These are phyloP conservation scores for Cyanocitta stelleri DNA, from an alignment of 2,113 vertebrate genomes.

Conservation along the genomic window DNA sequence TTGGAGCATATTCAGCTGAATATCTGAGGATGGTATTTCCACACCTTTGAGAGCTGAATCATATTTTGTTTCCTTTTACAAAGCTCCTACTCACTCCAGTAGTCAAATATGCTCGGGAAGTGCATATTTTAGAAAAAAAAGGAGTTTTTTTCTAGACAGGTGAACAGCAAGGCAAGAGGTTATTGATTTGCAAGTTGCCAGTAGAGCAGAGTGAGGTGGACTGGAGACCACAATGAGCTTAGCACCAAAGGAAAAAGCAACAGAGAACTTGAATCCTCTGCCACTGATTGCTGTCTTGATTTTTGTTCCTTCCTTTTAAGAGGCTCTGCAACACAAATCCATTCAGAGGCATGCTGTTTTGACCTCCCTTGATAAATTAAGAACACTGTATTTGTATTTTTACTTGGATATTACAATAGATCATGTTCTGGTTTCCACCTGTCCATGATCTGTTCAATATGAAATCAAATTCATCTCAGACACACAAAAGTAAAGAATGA, in stretches of 20 bases:
- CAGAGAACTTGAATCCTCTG: not conserved
- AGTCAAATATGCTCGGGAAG: not conserved
- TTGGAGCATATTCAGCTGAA: not conserved
- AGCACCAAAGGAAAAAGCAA: not conserved
- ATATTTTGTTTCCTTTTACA: not conserved
- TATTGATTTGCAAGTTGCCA: not conserved
- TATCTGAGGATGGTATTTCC: not conserved
- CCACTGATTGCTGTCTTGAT: not conserved
- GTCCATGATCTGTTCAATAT: not conserved
- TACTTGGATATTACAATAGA: not conserved
- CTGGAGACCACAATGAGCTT: not conserved
- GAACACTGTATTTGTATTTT: not conserved
- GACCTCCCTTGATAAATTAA: not conserved
- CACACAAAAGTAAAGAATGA: not conserved
- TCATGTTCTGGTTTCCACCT: not conserved
- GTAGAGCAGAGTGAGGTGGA: not conserved
- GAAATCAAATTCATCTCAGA: not conserved
- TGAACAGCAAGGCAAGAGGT: not conserved
- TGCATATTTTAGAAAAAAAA: not conserved
- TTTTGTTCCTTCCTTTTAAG: not conserved
- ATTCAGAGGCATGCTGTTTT: not conserved
- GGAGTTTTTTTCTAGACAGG: not conserved
- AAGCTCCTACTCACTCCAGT: not conserved
- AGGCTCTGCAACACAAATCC: not conserved
- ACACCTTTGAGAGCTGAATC: conserved; percentile 1